Evolutionary conservation across 2,113 vertebrate genomes (phyloP), one percentile per base, ranked within the genome.

Genomic region (Lichenostomus cassidix): DNA sequence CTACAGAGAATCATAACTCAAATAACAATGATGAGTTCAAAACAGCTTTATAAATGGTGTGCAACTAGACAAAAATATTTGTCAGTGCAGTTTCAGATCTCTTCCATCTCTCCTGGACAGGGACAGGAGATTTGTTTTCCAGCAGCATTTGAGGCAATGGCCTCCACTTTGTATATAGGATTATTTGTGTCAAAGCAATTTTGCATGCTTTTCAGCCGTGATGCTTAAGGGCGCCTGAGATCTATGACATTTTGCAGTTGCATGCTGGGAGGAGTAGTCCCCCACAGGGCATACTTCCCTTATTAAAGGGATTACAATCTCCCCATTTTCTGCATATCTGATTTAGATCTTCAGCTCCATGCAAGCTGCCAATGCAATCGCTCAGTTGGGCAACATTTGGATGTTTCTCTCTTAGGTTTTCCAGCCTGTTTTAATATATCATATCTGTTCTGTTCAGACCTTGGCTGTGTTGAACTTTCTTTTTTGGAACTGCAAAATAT

Each of bases 401-500:
- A 64, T 68, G 60, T 64, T 92, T 86, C 76, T 92, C 47, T 77
- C 82, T 70, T 69, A 83, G 76, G 37, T 83, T 91, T 96, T 96
- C 71, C 88, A 96, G 88, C 37, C 80, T 76, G 44, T 90, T 93
- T 94, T 71, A 92, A 90, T 96, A 89, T 58, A 95, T 69, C 92
- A 75, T 96, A 93, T 97, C 86, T 96, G 77, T 77, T 89, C 93
- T 95, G 83, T 96, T 96, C 88, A 75, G 69, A 89, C 84, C 81
- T 94, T 97, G 94, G 90, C 94, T 90, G 49, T 62, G 80, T 52
- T 75, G 86, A 87, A 64, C 68, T 92, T 91, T 90, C 73, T 95
- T 79, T 84, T 94, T 91, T 97, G 92, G 92, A 96, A 92, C 95
- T 96, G 90, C 85, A 93, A 93, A 97, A 92, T 95, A 90, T 92